Evolutionary conservation across 2,113 vertebrate species (phyloP).

Genomic region (Clinocottus analis): DNA sequence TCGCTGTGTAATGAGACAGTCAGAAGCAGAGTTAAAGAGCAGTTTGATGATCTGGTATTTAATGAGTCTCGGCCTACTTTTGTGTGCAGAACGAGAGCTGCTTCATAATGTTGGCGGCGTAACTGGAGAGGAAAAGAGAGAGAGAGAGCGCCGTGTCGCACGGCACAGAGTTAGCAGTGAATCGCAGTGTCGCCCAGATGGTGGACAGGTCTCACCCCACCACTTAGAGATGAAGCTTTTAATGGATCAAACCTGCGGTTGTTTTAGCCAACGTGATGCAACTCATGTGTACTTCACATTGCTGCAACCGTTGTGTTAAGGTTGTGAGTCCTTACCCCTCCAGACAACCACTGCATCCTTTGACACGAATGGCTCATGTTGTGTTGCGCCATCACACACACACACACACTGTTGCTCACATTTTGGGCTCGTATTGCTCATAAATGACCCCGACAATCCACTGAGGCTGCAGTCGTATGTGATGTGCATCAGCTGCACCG

Average conservation of each 20-base stretch:
- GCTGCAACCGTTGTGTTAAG: neutral
- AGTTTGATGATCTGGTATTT: constrained; percentile 51
- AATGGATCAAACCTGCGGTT: neutral
- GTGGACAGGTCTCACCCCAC: neutral
- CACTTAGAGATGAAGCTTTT: neutral
- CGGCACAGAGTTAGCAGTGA: constrained; percentile 8
- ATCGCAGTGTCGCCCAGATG: constrained; percentile 10
- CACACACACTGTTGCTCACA: neutral
- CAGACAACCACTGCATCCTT: neutral
- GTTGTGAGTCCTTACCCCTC: neutral
- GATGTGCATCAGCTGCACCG: constrained; percentile 10
- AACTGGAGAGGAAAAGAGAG: too few species aligned
- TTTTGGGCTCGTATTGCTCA: neutral
- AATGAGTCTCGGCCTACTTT: constrained; percentile 49
- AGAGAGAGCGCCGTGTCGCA: too few species aligned
- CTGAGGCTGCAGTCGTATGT: neutral
- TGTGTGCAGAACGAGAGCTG: constrained; percentile 25
- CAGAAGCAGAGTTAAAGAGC: constrained; percentile 49
- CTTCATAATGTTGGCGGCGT: neutral
- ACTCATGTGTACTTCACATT: neutral
- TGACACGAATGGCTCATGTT: constrained; percentile 29
- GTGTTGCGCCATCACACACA: constrained; percentile 23
- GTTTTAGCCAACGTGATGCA: neutral
- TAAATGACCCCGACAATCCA: neutral
- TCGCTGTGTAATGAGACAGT: constrained; percentile 67